Percentiles rank a stretch among this genome's conserved stretches.
Conservation (phyloP, 35 echinoderm and acorn worm genomes). For the Stichopus chloronotus region DNA sequence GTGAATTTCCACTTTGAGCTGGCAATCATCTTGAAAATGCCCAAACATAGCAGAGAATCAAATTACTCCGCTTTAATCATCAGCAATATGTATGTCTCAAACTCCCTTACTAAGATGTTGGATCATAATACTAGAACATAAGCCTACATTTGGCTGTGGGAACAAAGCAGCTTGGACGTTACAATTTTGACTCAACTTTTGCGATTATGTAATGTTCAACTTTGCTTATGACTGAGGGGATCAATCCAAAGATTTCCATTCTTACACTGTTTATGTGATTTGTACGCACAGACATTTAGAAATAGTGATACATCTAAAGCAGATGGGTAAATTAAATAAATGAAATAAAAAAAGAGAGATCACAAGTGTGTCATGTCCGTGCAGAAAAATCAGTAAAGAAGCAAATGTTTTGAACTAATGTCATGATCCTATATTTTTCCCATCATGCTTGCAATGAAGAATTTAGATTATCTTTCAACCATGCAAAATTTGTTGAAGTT, state of each 20-base stretch:
- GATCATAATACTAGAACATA: background rate
- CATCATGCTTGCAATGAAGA: no score
- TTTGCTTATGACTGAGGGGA: background rate
- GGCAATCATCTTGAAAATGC: background rate
- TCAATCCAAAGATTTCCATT: background rate
- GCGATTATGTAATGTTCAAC: background rate
- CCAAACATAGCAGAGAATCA: background rate
- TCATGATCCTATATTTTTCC: background rate
- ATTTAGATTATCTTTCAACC: background rate
- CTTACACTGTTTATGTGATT: background rate
- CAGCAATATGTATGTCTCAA: background rate
- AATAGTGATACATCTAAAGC: background rate
- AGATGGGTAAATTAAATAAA: background rate
- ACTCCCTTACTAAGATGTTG: background rate
- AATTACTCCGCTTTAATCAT: background rate
- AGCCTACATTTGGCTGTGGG: background rate
- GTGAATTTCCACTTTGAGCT: background rate
- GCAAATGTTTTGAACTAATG: background rate
- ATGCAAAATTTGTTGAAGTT: background rate
- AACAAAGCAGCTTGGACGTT: background rate
- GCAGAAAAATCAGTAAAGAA: background rate
- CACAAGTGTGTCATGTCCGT: no score
- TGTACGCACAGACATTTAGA: background rate
- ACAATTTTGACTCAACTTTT: background rate
- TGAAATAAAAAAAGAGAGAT: no score